phyloP scores from a whole-genome alignment of 2,113 vertebrate genomes.

The Callocephalon fimbriatum region DNA sequence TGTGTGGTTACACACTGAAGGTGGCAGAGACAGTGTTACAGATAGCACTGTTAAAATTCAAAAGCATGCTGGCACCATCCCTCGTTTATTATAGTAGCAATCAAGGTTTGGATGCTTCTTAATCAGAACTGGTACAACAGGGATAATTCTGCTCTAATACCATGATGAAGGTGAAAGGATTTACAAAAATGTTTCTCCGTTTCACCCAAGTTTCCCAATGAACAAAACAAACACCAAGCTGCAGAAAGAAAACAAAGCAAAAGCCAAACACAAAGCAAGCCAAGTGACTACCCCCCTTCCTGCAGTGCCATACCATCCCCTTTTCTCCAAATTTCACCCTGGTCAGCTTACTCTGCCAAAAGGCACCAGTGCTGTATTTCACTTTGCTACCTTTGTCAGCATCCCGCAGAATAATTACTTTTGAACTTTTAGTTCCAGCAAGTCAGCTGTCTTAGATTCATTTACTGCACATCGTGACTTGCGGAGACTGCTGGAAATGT shows the following conservation, averaged over 20 bases:
- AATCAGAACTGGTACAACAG: not conserved
- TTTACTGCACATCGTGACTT: constrained; percentile 80
- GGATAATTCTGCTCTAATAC: not conserved
- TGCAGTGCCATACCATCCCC: rapidly evolving
- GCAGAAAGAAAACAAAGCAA: not conserved
- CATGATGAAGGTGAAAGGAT: not conserved
- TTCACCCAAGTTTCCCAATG: not conserved
- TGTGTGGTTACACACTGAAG: not conserved
- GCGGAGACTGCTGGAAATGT: constrained; percentile 75
- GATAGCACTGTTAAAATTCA: not conserved
- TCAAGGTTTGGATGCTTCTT: not conserved
- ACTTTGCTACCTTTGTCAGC: constrained; percentile 41
- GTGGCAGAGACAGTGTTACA: not conserved
- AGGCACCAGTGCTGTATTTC: not conserved
- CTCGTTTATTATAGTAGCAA: not conserved
- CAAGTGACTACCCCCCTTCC: rapidly evolving
- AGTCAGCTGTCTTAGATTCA: constrained; percentile 76
- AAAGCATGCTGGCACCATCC: not conserved
- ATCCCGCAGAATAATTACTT: constrained; percentile 83
- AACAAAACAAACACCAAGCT: not conserved
- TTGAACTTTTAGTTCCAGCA: constrained; percentile 83
- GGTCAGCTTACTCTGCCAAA: not conserved
- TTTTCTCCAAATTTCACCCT: not conserved
- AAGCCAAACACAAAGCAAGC: not conserved
- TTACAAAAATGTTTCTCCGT: not conserved